Evolutionary conservation across 2,113 vertebrate genomes (phyloP), one percentile per base, ranked within the genome.

Genomic region (Bujurquina vittata): DNA sequence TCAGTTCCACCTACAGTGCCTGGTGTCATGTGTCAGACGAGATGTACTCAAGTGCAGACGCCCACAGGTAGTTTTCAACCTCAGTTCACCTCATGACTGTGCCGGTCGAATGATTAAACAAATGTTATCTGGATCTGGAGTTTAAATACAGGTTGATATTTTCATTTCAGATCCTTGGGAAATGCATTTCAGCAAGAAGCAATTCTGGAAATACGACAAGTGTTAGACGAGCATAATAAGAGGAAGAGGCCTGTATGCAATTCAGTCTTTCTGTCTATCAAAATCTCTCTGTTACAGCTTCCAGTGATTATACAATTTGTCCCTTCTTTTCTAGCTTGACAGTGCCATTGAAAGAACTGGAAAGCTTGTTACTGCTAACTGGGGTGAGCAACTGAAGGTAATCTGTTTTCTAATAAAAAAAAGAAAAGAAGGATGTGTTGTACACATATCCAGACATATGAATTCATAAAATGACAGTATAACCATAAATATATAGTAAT

Each of bases 371-470:
- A 87, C 92, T 29, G 88, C 76, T 63, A 97, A 97, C 67, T 97
- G 96, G 96, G 96, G 75, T 23, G 95, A 96, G 17, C 96, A 97
- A 73, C 93, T 97, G 14, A 98, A 97, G 95, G 97, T 96, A 94
- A n/a, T 17, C 43, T 10, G 15, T 18, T 22, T 31, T 77, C n/a
- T 18, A 57, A 61, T 23, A 2, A 14, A 20, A 37, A 69, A 20
- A 67, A 75, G 11, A 52, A 10, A 6, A 20, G 8, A n/a, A 26
- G 14, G 7, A 12, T 12, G 1, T 29, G 8, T 52, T 74, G 17
- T 15, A 79, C 79, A 83, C 18, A 49, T 14, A 56, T 10, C 4
- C 29, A 55, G 7, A 40, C 20, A 57, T 62, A 67, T 23, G 31
- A 49, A 72, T 55, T 40, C n/a, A 52, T 62, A 52, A 61, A 33